Conservation (phyloP, 2,888 invertebrate genomes). For the Sclerodermus sp. region DNA sequence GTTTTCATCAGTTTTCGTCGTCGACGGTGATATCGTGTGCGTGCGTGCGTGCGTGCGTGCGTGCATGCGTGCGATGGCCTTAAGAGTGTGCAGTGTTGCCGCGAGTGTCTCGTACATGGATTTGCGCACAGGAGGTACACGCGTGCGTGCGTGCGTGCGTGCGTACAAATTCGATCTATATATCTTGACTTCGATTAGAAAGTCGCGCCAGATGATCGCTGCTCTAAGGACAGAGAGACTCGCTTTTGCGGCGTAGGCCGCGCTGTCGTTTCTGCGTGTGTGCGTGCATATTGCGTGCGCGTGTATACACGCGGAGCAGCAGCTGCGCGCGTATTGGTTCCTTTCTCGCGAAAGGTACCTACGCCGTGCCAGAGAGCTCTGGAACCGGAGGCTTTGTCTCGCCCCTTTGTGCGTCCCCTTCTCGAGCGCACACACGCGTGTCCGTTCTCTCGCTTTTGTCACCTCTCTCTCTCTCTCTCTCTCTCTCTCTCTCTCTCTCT, state of each 20-base stretch:
- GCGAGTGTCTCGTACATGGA: no score
- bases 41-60: no score
- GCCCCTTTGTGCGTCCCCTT: conserved; percentile 17
- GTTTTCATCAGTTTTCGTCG: background rate
- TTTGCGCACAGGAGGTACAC: no score
- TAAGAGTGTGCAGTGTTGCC: no score
- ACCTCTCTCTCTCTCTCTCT: conserved; percentile 12
- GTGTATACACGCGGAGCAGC: background rate
- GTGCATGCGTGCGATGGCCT: no score
- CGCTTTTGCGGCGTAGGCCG: no score
- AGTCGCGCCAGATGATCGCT: no score
- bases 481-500: conserved; percentile 6
- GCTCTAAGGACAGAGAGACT: no score
- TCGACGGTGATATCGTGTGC: no score
- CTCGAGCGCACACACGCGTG: background rate
- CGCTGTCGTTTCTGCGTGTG: no score
- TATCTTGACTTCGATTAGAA: no score
- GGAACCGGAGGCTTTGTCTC: conserved; percentile 23
- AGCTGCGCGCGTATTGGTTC: background rate
- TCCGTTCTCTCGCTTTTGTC: conserved; percentile 2
- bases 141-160: background rate
- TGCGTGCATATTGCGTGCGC: no score
- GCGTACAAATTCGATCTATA: background rate
- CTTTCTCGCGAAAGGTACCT: conserved; percentile 25
- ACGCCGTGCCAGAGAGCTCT: conserved; percentile 15